Conservation (phyloP, 1,140 invertebrate species). For the Cardiocondyla obscurior region DNA sequence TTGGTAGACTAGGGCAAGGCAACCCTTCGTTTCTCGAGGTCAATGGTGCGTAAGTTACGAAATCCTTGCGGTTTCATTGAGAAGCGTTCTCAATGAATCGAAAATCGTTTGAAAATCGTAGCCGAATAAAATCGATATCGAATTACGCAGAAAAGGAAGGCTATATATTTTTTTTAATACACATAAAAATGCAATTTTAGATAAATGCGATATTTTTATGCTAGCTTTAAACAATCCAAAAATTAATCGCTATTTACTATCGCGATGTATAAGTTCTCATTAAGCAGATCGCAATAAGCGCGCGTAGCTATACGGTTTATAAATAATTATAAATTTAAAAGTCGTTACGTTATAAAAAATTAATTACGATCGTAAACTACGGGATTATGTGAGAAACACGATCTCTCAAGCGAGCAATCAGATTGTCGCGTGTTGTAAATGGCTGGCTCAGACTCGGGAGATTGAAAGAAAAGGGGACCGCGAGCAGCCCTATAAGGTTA, state of each 20-base stretch:
- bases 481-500: conserved; percentile 58
- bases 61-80: conserved; percentile 49
- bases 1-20: conserved; percentile 45
- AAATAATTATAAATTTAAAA: too few relatives aligned
- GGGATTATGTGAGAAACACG: not conserved
- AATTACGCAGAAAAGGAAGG: not conserved
- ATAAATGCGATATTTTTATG: not conserved
- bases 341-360: not conserved
- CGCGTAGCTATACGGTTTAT: not conserved
- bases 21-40: conserved; percentile 65
- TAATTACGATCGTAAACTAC: not conserved
- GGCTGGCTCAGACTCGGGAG: not conserved
- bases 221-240: not conserved
- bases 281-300: not conserved
- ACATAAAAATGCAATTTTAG: not conserved
- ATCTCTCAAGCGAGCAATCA: not conserved
- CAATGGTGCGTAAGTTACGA: conserved; percentile 56
- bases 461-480: conserved; percentile 57
- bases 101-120: not conserved
- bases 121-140: not conserved
- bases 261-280: not conserved
- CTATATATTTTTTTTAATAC: too few relatives aligned
- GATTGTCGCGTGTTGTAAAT: not conserved
- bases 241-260: not conserved
- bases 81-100: conserved; percentile 33